Conservation (phyloP, 1,140 invertebrate genomes). For the Drosophila mayri region DNA sequence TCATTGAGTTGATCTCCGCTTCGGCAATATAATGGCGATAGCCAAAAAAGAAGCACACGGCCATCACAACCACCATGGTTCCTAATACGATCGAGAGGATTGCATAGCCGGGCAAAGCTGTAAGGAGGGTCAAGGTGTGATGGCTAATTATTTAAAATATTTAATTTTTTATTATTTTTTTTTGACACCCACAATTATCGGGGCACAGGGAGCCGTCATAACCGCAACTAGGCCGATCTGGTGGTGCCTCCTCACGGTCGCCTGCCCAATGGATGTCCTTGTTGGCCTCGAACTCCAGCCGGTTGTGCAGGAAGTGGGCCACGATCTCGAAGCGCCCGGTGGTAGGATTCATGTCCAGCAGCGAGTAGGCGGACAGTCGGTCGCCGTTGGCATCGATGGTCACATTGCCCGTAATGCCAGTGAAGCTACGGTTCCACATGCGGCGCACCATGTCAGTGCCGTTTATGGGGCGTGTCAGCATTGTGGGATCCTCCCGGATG, state of each 20-base stretch:
- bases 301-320: constrained; percentile 80
- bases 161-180: neutral
- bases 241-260: constrained; percentile 89
- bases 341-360: constrained; percentile 94
- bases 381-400: constrained; percentile 96
- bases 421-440: constrained; percentile 95
- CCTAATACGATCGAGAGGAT: constrained; percentile 94
- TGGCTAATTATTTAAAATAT: neutral
- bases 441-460: constrained; percentile 90
- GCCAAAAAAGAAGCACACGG: constrained; percentile 88
- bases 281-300: constrained; percentile 88
- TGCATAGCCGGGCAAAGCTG: constrained; percentile 93
- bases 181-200: constrained; percentile 87
- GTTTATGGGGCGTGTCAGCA: constrained; percentile 86
- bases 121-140: neutral
- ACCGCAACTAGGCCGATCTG: constrained; percentile 95
- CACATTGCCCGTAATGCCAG: constrained; percentile 96
- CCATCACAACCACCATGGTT: constrained; percentile 91
- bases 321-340: constrained; percentile 92
- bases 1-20: constrained; percentile 97
- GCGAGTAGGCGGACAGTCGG: constrained; percentile 94
- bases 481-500: constrained; percentile 88
- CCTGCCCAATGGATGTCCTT: constrained; percentile 95
- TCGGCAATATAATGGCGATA: constrained; percentile 96
- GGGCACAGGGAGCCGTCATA: constrained; percentile 96